Conservation (phyloP, 2,797 vertebrate genomes). For the Rhinella marina region DNA sequence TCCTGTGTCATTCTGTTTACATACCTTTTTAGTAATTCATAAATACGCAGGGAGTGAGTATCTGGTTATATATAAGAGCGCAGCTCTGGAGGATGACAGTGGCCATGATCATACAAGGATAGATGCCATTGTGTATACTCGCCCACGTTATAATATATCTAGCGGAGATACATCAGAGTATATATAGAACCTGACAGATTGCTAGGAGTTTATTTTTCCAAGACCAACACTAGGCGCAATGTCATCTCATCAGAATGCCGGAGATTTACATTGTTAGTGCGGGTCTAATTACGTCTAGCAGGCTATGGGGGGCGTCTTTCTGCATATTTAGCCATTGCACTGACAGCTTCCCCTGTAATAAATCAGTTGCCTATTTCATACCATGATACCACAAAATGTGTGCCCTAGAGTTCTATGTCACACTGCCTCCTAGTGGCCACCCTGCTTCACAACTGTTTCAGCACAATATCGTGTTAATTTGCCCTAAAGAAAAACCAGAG, state of each 20-base stretch:
- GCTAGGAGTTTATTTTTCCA: neutral
- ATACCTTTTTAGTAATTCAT: constrained; percentile 19
- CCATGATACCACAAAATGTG: too few relatives aligned
- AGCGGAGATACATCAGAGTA: neutral
- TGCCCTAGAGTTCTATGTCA: neutral
- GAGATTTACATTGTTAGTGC: neutral
- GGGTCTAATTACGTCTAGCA: too few relatives aligned
- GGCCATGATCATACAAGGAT: constrained; percentile 34
- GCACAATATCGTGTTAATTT: neutral
- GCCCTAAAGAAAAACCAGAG: neutral
- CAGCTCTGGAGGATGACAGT: neutral
- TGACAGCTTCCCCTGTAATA: neutral
- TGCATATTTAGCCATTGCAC: neutral
- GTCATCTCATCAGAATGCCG: neutral
- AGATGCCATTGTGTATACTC: neutral
- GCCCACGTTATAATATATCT: neutral
- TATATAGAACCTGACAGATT: constrained; percentile 9
- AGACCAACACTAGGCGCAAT: neutral
- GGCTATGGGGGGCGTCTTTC: neutral
- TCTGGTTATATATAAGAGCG: constrained; percentile 13
- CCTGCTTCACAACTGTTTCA: neutral
- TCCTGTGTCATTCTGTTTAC: constrained; percentile 28
- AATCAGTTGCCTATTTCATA: too few relatives aligned
- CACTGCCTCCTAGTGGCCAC: neutral
- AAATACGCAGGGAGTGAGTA: neutral